These are phyloP conservation scores for Eustalomyia histrio DNA, from an alignment of 2,888 invertebrate species.

Conservation along the genomic window DNA sequence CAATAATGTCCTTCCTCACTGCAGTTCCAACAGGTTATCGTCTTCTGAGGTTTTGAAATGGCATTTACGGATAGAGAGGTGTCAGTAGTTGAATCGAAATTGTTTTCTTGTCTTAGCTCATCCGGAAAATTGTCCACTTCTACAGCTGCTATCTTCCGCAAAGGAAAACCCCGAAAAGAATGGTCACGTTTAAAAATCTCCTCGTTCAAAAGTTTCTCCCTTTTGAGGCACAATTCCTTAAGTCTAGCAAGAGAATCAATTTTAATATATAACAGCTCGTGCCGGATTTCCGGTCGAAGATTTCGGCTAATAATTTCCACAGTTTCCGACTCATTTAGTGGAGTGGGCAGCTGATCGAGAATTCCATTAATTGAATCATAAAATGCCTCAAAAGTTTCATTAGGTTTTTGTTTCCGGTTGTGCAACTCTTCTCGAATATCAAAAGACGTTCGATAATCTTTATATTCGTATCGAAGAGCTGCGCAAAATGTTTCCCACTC, in stretches of 20 bases:
- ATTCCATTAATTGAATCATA: slow-evolving; percentile 19
- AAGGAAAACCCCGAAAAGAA: background rate
- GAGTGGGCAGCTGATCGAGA: background rate
- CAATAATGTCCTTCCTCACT: too few species aligned
- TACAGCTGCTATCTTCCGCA: background rate
- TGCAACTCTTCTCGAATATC: too few species aligned
- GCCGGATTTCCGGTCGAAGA: slow-evolving; percentile 20
- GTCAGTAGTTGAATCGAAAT: background rate
- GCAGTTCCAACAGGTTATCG: background rate
- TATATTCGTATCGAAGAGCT: too few species aligned
- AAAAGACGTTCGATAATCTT: too few species aligned
- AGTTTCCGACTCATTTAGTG: slow-evolving; percentile 1
- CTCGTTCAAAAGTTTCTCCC: slow-evolving; percentile 17
- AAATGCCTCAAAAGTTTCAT: slow-evolving; percentile 6
- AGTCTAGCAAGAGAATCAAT: background rate
- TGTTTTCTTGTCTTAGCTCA: background rate
- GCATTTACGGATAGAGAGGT: background rate
- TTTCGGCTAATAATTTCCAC: slow-evolving; percentile 27
- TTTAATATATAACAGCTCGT: slow-evolving; percentile 9
- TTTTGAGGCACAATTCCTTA: background rate
- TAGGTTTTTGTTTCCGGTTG: background rate
- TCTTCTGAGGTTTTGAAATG: too few species aligned
- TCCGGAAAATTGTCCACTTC: background rate
- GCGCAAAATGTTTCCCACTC: too few species aligned
- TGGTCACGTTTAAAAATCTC: background rate